These are phyloP conservation scores for Kryptolebias ocellatus DNA, from an alignment of 2,797 vertebrate species.

Conservation along the genomic window DNA sequence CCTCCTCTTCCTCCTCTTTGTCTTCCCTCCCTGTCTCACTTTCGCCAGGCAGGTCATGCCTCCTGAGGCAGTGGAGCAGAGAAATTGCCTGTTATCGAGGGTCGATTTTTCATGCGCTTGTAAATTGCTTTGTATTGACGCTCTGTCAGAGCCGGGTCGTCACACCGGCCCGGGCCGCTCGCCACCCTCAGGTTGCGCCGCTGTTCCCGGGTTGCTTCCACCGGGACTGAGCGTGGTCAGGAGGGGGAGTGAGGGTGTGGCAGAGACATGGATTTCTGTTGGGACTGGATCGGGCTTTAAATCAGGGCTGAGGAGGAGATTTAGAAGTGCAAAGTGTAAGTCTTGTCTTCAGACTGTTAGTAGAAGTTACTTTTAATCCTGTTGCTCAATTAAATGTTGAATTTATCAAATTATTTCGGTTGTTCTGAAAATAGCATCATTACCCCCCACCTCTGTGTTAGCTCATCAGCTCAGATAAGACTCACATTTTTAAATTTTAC, in stretches of 20 bases:
- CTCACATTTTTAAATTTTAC: neutral
- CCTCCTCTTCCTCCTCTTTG: conserved; percentile 48
- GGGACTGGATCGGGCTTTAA: conserved; percentile 27
- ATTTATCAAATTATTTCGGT: neutral
- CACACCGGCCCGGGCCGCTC: conserved; percentile 80
- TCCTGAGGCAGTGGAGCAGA: conserved; percentile 86
- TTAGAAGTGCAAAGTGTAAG: conserved; percentile 19
- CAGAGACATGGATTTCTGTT: conserved; percentile 27
- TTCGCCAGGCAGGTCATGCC: conserved; percentile 66
- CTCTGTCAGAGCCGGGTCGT: conserved; percentile 90
- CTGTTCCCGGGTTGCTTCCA: conserved; percentile 65
- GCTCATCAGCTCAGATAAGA: neutral
- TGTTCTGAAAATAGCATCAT: conserved; percentile 4
- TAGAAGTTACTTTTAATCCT: conserved; percentile 4
- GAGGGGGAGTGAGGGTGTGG: conserved; percentile 23
- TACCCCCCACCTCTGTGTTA: neutral
- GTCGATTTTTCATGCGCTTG: conserved; percentile 94
- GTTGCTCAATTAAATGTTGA: neutral
- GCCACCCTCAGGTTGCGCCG: conserved; percentile 49
- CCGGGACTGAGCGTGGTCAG: conserved; percentile 43
- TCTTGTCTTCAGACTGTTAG: conserved; percentile 6
- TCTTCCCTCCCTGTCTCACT: conserved; percentile 33
- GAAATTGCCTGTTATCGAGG: conserved; percentile 95
- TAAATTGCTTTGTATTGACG: conserved; percentile 98
- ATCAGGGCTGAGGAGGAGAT: conserved; percentile 11